Percentiles rank a stretch among this genome's conserved stretches.
Evolutionary conservation across 2,113 vertebrate species (phyloP).

Genomic region (Callipepla californica): DNA sequence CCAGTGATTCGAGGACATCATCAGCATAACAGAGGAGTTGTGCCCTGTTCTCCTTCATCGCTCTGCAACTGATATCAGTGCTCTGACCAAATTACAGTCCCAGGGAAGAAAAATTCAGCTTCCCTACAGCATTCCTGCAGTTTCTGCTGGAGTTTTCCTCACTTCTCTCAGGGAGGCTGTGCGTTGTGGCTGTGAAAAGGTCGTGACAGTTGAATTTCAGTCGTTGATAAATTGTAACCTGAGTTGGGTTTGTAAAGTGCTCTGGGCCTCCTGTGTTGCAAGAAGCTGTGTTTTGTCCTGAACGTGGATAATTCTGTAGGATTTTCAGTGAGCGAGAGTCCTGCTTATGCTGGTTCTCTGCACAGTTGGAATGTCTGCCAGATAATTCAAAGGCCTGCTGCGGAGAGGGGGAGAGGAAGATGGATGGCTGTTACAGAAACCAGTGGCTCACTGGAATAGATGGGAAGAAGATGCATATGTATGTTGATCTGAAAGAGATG

Average conservation of each 20-base stretch:
- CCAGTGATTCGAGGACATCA: neutral
- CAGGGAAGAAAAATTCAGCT: neutral
- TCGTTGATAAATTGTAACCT: neutral
- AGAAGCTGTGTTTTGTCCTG: constrained; percentile 6
- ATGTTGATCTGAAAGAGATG: neutral
- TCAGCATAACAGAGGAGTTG: rapidly evolving
- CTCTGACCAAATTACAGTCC: neutral
- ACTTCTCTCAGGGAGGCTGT: neutral
- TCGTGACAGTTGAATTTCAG: neutral
- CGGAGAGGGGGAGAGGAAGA: neutral
- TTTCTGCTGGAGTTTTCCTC: neutral
- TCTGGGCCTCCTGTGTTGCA: neutral
- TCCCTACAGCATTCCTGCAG: neutral
- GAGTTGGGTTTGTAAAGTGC: constrained; percentile 5
- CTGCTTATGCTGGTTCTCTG: neutral
- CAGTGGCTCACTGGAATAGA: neutral
- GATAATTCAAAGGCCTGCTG: constrained; percentile 8
- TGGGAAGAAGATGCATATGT: neutral
- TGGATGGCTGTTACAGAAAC: neutral
- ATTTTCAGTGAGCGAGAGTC: constrained; percentile 29
- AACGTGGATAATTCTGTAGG: constrained; percentile 6
- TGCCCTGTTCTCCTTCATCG: neutral
- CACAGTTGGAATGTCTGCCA: neutral
- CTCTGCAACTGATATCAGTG: neutral
- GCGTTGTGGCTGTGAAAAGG: neutral